These are phyloP conservation scores for Molossus molossus DNA, from an alignment of 2,797 vertebrate genomes.

Conservation along the genomic window DNA sequence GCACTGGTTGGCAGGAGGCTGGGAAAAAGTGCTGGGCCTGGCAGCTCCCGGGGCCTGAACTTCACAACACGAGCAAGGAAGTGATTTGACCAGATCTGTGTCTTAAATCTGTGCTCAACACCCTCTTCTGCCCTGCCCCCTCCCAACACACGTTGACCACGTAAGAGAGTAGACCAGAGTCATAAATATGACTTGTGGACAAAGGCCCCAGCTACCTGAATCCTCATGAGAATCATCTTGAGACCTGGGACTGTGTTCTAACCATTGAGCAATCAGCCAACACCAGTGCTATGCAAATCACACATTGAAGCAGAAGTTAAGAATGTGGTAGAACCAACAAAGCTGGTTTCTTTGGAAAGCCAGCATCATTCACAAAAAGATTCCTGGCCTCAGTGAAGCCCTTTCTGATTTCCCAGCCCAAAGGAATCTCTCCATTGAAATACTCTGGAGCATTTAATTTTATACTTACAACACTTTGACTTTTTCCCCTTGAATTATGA, in stretches of 20 bases:
- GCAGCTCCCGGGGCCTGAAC: background rate
- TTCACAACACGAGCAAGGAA: background rate
- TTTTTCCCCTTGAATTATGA: background rate
- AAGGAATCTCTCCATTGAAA: background rate
- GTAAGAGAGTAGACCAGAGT: background rate
- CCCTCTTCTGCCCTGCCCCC: background rate
- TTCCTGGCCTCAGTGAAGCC: background rate
- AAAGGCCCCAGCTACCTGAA: background rate
- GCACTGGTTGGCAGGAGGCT: background rate
- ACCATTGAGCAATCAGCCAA: conserved; percentile 15
- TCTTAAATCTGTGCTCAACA: background rate
- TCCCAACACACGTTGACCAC: background rate
- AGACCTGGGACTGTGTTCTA: background rate
- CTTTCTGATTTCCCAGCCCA: background rate
- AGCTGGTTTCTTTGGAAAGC: conserved; percentile 72
- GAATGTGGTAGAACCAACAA: conserved; percentile 77
- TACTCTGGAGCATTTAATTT: background rate
- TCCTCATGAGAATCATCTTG: background rate
- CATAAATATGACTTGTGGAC: background rate
- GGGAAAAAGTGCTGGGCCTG: background rate
- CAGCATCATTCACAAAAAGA: conserved; percentile 33
- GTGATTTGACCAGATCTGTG: background rate
- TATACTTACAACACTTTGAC: background rate
- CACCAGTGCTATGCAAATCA: conserved; percentile 23
- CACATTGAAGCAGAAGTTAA: conserved; percentile 49